phyloP scores from a whole-genome alignment of 2,797 vertebrate genomes.

The Mergus octosetaceus region DNA sequence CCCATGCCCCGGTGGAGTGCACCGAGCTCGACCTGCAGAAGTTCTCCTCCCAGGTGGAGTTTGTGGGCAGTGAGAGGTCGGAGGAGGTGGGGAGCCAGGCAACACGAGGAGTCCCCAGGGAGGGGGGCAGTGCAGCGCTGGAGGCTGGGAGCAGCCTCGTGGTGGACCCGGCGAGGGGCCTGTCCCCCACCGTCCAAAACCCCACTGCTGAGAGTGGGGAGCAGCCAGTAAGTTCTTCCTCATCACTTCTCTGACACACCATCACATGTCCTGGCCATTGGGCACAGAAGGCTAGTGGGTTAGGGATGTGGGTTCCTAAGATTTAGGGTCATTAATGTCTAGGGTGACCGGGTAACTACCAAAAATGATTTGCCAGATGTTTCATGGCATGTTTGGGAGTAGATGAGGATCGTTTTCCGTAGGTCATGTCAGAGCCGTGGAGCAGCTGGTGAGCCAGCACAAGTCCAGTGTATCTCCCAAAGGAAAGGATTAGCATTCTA shows the following conservation, averaged over 20 bases:
- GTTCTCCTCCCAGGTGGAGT: conserved; percentile 65
- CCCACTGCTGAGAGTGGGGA: not conserved
- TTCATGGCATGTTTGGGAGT: not conserved
- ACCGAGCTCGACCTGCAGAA: conserved; percentile 79
- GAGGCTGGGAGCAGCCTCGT: not conserved
- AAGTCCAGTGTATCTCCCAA: not conserved
- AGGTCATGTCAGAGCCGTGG: not conserved
- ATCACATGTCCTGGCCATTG: accelerated
- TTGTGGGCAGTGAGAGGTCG: not conserved
- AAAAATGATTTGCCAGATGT: not conserved
- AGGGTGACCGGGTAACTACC: not conserved
- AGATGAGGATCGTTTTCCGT: not conserved
- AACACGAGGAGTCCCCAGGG: not conserved
- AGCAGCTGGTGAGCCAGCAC: not conserved
- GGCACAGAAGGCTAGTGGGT: not conserved
- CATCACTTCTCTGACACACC: accelerated
- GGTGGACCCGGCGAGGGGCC: not conserved
- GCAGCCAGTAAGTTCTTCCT: conserved; percentile 5
- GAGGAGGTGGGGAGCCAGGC: not conserved
- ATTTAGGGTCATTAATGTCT: accelerated
- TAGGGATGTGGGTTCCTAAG: not conserved
- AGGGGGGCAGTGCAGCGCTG: not conserved
- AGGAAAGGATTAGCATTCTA: not conserved
- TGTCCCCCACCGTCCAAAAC: not conserved
- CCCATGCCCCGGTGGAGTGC: conserved; percentile 74